Evolutionary conservation across 2,797 vertebrate species (phyloP), one percentile per base, ranked within the genome.

Genomic region (Poecilia picta): DNA sequence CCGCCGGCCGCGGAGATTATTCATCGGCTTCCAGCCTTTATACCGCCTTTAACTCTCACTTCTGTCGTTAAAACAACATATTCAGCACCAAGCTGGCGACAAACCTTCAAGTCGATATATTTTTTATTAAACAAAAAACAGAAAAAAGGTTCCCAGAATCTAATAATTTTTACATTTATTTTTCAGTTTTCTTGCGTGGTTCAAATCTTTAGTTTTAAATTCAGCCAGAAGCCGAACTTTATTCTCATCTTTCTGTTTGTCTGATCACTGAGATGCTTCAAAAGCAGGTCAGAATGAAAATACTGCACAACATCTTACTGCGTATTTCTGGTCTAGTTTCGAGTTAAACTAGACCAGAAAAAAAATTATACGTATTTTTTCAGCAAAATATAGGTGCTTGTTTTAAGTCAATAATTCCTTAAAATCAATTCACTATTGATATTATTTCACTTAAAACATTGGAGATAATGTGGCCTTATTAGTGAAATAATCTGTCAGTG

Each of bases 41-140:
- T 49, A 57, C 39, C 39, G 74, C 51, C 81, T 88, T 85, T 85
- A 84, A 76, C 73, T 82, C 81, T 77, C 74, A 16, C 18, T 4
- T 20, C 73, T 77, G 39, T 77, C 77, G 25, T 6, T 7, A 18
- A 46, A 28, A 28, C 8, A 28, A 28, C 28, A 33, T 51, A 18
- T 72, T 59, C 6, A 2, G 51, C 46, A 23, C 36, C 36, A 25
- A 39, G 5, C 5, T 39, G 36, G 5, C 0, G 36, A 39, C 5
- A 39, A n/a, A n/a, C n/a, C n/a, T 39, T 33, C 13, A 62, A 8
- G 15, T 62, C 15, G 5, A 15, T 62, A 33, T 62, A 33, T 28
- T n/a, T 33, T 31, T 62, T 33, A 31, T 62, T 7, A 62, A 31
- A 31, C 15, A 46, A 16, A 31, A 59, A 57, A 28, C n/a, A 57